A percentile compares a stretch with the other conserved stretches of the same genome.
Evolutionary conservation across 2,797 vertebrate genomes (phyloP).

Genomic region (Scolopax rusticola): DNA sequence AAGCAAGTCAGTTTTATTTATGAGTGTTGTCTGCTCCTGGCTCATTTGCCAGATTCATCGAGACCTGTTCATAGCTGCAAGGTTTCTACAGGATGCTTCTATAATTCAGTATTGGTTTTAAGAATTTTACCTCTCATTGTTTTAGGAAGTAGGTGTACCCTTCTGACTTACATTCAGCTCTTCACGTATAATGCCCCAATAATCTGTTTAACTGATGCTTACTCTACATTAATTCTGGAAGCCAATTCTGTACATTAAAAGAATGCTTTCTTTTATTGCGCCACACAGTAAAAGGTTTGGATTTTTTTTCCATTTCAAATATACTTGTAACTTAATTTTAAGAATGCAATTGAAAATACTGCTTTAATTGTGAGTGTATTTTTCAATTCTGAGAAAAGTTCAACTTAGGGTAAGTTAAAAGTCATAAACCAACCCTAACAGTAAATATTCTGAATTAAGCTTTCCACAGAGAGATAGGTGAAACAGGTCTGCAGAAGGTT

Average conservation of each 20-base stretch:
- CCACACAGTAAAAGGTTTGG: background rate
- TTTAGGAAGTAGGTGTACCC: background rate
- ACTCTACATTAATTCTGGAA: no score
- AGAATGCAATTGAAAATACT: background rate
- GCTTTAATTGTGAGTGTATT: background rate
- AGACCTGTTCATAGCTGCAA: background rate
- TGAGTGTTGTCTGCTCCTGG: conserved; percentile 9
- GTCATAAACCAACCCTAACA: background rate
- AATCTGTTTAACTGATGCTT: background rate
- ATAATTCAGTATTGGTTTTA: background rate
- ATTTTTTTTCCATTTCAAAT: background rate
- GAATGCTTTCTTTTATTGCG: background rate
- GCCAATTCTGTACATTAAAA: no score
- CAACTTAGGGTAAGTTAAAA: background rate
- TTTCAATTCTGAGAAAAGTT: background rate
- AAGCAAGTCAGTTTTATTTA: background rate
- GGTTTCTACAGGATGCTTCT: background rate
- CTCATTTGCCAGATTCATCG: background rate
- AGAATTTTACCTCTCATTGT: background rate
- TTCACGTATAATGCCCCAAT: fast-evolving
- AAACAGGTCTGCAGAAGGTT: background rate
- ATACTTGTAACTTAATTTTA: background rate
- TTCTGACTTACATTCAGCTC: background rate
- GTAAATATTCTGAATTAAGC: background rate
- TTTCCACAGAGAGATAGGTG: background rate